Base-by-base conservation (phyloP, 2,113 vertebrate genomes). In the Scopus umbretta region DNA sequence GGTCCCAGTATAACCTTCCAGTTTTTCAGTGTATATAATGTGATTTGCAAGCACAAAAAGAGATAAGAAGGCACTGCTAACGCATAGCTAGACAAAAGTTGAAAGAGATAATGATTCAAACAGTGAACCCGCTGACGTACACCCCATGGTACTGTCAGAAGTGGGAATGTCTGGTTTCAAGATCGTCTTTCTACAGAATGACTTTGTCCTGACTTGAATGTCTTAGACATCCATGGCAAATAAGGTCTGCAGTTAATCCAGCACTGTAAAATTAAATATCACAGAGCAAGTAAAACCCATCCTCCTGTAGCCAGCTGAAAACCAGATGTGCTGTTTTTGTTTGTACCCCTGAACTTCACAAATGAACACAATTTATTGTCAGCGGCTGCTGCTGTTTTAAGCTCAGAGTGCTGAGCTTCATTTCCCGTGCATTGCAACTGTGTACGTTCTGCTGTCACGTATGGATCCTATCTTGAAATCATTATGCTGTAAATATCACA, bases 241-340 rank as follows among this genome's bases (percentile, higher is more conserved):
- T 32, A 22, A 84, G 73, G 53, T 72, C 32, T 71, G 61, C 66
- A 43, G 2, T 74, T 74, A 88, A 81, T 73, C 42, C 92, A 80
- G 38, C 26, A 8, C 23, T 19, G 18, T 94, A 36, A 80, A 88
- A 59, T 58, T 22, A 72, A 65, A 61, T 6, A 18, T 68, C 67
- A 36, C 20, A 78, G 72, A 93, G 86, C 76, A 91, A 95, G 70
- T 90, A 86, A 96, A 95, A 56, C 62, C 58, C 71, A 67, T 50
- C 38, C 58, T 90, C 50, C 21, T 91, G 58, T 65, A 89, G 92
- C 79, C 94, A 94, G 89, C 94, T 97, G 95, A 96, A 94, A 81
- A 82, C 30, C 78, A 58, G 43, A 76, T 61, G 93, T 84, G 40
- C 86, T 95, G 45, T 81, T 85, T 92, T 96, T 95, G 84, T 94